phyloP scores from a whole-genome alignment of 2,113 vertebrate species.

The Mormyrus iriodes region DNA sequence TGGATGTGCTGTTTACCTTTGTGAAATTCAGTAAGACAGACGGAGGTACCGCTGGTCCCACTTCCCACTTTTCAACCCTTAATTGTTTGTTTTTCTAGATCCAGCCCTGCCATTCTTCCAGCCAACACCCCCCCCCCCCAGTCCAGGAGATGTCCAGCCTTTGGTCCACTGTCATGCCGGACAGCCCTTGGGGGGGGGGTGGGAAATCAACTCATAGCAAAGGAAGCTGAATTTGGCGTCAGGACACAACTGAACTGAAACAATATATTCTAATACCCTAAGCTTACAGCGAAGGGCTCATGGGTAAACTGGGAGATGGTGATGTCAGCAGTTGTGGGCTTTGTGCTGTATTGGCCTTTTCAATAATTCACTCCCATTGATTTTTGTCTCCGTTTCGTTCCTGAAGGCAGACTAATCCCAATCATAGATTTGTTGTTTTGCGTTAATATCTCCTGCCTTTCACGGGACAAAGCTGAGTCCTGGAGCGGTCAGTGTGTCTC shows the following conservation, averaged over 20 bases:
- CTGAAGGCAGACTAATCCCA: slow-evolving; percentile 6
- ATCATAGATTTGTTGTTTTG: slow-evolving; percentile 7
- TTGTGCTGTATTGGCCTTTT: not conserved
- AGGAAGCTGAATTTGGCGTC: not conserved
- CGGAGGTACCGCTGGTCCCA: slow-evolving; percentile 24
- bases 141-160: not conserved
- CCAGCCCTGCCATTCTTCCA: not conserved
- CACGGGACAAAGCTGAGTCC: not conserved
- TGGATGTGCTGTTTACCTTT: slow-evolving; percentile 31
- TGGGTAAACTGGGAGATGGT: not conserved
- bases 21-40: slow-evolving; percentile 30
- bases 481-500: not conserved
- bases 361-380: slow-evolving; percentile 19
- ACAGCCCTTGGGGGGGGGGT: not conserved
- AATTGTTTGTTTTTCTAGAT: slow-evolving; percentile 18
- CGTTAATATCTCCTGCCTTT: slow-evolving; percentile 16
- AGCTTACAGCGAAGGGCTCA: not conserved
- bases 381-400: not conserved
- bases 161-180: not conserved
- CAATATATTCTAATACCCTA: not conserved
- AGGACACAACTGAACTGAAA: not conserved
- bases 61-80: slow-evolving; percentile 17
- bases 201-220: not conserved
- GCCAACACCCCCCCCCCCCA: not conserved
- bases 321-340: slow-evolving; percentile 1